Conservation (phyloP, 1,140 invertebrate species). For the Pseudomyrmex sp. region DNA sequence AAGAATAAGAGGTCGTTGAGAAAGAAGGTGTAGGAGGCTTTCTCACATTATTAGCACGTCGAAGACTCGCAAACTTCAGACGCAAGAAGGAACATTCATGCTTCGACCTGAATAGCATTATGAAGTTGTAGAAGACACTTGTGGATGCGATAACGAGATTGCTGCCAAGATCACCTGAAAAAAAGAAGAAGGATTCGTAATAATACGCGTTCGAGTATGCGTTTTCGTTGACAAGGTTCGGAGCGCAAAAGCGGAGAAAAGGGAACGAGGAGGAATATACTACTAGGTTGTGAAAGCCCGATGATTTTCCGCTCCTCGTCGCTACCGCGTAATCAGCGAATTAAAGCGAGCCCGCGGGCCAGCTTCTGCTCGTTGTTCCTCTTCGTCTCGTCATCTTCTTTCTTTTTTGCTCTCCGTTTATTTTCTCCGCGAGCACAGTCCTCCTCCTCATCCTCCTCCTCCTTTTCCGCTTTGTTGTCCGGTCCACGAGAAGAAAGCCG, state of each 20-base stretch:
- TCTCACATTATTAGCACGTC: slow-evolving; percentile 72
- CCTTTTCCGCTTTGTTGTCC: neutral
- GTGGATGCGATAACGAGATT: slow-evolving; percentile 71
- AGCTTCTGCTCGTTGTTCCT: slow-evolving; percentile 49
- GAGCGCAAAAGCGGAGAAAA: neutral
- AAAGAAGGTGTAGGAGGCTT: neutral
- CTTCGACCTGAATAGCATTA: slow-evolving; percentile 68
- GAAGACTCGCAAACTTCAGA: slow-evolving; percentile 71
- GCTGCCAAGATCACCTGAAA: slow-evolving; percentile 43
- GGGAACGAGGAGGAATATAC: slow-evolving; percentile 79
- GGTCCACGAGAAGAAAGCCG: slow-evolving; percentile 54
- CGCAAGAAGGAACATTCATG: slow-evolving; percentile 64
- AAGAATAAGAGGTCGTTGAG: slow-evolving; percentile 34
- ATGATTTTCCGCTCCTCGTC: slow-evolving; percentile 82
- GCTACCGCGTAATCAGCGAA: slow-evolving; percentile 82
- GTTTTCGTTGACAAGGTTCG: slow-evolving; percentile 67
- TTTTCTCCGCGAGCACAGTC: slow-evolving; percentile 26
- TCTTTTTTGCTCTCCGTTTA: slow-evolving; percentile 28
- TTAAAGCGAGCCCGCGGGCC: slow-evolving; percentile 79
- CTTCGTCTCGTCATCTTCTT: slow-evolving; percentile 16
- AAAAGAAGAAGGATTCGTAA: slow-evolving; percentile 1
- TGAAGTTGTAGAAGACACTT: slow-evolving; percentile 60
- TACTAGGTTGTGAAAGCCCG: slow-evolving; percentile 77
- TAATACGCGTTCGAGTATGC: neutral
- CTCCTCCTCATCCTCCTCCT: neutral